phyloP scores from a whole-genome alignment of 2,888 invertebrate genomes.

The Lithosia quadra region DNA sequence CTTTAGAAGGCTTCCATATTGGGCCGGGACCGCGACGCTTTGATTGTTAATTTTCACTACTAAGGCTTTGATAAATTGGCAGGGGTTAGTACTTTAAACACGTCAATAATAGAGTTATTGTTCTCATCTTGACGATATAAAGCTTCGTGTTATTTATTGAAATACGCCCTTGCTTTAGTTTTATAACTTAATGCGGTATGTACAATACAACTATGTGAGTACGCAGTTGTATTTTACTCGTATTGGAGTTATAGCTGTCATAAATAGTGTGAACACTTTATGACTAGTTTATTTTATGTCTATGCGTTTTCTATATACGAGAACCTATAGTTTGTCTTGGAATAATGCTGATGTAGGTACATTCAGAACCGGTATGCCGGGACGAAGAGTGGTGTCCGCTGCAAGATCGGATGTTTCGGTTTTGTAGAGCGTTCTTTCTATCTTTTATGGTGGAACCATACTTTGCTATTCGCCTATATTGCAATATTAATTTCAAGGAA shows the following conservation, averaged over 20 bases:
- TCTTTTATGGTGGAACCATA: too few species aligned
- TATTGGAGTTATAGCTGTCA: conserved; percentile 2
- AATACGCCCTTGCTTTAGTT: conserved; percentile 12
- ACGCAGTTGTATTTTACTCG: conserved; percentile 3
- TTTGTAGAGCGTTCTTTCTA: too few species aligned
- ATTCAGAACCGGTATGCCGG: too few species aligned
- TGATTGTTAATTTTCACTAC: conserved; percentile 57
- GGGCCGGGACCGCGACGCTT: conserved; percentile 46
- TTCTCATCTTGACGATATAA: conserved; percentile 19
- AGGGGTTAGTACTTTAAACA: conserved; percentile 22
- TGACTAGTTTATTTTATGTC: conserved; percentile 3
- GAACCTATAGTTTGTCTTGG: too few species aligned
- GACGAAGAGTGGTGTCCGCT: too few species aligned
- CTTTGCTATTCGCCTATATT: too few species aligned
- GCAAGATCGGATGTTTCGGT: too few species aligned
- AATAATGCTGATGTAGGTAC: background rate
- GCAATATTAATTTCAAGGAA: too few species aligned
- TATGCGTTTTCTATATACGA: background rate
- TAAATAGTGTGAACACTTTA: conserved; percentile 2
- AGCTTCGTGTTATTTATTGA: conserved; percentile 15
- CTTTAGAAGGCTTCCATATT: conserved; percentile 63
- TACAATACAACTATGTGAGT: conserved; percentile 5
- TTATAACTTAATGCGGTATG: background rate
- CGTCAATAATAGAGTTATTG: conserved; percentile 22
- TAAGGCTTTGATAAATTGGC: conserved; percentile 40